These are phyloP conservation scores for Athene noctua DNA, from an alignment of 2,113 vertebrate species.

Conservation along the genomic window DNA sequence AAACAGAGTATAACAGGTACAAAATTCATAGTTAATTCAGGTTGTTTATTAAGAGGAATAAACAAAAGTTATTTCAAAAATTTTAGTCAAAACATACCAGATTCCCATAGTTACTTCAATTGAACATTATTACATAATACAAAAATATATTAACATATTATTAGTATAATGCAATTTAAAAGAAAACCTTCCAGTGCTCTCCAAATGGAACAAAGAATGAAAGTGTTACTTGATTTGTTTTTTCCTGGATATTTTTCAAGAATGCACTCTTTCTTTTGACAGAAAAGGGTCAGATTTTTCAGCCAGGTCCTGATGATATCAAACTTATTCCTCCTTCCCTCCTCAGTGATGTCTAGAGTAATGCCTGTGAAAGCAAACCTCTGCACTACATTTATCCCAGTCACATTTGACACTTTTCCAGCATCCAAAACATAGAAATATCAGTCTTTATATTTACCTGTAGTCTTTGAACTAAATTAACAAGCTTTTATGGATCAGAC, in stretches of 20 bases:
- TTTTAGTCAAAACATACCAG: not conserved
- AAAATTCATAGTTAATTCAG: not conserved
- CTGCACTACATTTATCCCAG: not conserved
- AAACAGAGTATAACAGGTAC: not conserved
- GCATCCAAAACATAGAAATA: not conserved
- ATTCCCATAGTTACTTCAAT: not conserved
- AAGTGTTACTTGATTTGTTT: not conserved
- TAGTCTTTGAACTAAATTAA: not conserved
- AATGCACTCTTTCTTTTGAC: not conserved
- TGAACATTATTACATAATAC: not conserved
- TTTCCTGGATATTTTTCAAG: not conserved
- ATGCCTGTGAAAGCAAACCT: not conserved
- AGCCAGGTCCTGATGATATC: not conserved
- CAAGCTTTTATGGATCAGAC: not conserved
- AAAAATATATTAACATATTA: not conserved
- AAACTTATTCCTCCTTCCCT: not conserved
- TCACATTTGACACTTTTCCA: not conserved
- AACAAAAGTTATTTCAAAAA: not conserved
- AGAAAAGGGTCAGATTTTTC: not conserved
- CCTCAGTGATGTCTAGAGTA: not conserved
- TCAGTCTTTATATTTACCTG: not conserved
- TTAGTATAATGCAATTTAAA: not conserved
- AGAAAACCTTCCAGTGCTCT: rapidly evolving
- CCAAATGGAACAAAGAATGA: not conserved
- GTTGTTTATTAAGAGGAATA: not conserved